Percentiles rank a stretch among this genome's conserved stretches.
Evolutionary conservation across 2,113 vertebrate genomes (phyloP).

Genomic region (Cynopterus brachyotis): DNA sequence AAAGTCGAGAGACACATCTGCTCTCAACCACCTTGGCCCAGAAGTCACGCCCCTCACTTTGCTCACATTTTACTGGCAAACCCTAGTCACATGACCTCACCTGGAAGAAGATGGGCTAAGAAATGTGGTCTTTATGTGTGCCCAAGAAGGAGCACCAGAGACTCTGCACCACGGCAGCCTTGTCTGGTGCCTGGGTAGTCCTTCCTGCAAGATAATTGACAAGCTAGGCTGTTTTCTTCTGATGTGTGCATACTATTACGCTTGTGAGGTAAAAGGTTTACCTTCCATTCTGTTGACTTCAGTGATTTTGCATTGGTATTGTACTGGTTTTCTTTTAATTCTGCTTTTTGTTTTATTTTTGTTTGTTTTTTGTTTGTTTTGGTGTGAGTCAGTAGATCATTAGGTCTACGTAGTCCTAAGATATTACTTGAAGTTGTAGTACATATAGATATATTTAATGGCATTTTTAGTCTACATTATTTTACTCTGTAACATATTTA

Average conservation of each 20-base stretch:
- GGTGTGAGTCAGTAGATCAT: not conserved
- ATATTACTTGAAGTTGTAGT: not conserved
- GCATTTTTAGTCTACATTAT: not conserved
- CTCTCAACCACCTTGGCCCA: not conserved
- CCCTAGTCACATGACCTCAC: not conserved
- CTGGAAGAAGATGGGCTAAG: not conserved
- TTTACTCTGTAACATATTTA: not conserved
- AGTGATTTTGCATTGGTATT: not conserved
- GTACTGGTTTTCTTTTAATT: not conserved
- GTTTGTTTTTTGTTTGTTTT: not conserved
- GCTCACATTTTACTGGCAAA: not conserved
- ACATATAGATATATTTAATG: not conserved
- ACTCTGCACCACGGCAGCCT: not conserved
- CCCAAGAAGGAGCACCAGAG: not conserved
- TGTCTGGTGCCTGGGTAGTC: accelerated
- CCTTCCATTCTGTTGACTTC: not conserved
- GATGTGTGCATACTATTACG: not conserved
- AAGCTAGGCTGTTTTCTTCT: not conserved
- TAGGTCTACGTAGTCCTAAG: not conserved
- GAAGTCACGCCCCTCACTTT: not conserved
- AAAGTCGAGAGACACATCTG: not conserved
- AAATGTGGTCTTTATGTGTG: not conserved
- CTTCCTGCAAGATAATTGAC: not conserved
- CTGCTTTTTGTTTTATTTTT: not conserved
- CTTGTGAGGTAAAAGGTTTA: not conserved